These are phyloP conservation scores for Danio aesculapii DNA, from an alignment of 2,797 vertebrate species.

Conservation along the genomic window DNA sequence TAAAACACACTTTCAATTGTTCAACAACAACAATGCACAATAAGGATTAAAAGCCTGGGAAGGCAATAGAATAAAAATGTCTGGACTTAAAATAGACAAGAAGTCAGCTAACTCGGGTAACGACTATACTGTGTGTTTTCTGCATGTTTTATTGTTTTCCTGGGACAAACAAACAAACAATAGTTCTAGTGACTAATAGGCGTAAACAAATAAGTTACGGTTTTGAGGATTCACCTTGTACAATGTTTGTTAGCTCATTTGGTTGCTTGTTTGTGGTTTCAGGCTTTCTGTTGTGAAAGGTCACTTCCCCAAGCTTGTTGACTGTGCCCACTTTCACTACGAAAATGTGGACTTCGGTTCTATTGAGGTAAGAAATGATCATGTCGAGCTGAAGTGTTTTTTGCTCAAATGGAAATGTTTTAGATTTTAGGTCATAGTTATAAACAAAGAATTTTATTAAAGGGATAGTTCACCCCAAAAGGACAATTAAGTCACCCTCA, in stretches of 20 bases:
- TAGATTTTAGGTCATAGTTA: not conserved
- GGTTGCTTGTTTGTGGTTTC: constrained; percentile 34
- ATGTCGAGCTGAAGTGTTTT: not conserved
- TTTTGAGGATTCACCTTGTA: not conserved
- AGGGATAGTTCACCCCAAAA: no score
- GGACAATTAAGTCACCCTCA: no score
- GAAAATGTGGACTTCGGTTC: constrained; percentile 83
- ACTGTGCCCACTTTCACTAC: constrained; percentile 87
- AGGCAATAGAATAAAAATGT: no score
- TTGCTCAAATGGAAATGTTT: not conserved
- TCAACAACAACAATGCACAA: no score
- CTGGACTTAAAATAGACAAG: no score
- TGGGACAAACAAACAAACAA: no score
- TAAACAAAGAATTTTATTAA: not conserved
- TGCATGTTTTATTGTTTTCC: no score
- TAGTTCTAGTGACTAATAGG: not conserved
- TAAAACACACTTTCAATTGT: no score
- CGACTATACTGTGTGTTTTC: no score
- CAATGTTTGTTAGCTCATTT: constrained; percentile 2
- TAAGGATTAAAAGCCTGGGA: no score
- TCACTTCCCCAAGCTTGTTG: constrained; percentile 83
- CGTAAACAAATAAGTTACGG: not conserved
- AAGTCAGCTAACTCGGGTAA: no score
- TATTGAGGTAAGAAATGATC: constrained; percentile 76
- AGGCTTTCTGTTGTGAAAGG: constrained; percentile 81